Percentiles rank a stretch among this genome's conserved stretches.
Conservation (phyloP, 92 coral and sea anemone species). For the Pocillopora grandis region DNA sequence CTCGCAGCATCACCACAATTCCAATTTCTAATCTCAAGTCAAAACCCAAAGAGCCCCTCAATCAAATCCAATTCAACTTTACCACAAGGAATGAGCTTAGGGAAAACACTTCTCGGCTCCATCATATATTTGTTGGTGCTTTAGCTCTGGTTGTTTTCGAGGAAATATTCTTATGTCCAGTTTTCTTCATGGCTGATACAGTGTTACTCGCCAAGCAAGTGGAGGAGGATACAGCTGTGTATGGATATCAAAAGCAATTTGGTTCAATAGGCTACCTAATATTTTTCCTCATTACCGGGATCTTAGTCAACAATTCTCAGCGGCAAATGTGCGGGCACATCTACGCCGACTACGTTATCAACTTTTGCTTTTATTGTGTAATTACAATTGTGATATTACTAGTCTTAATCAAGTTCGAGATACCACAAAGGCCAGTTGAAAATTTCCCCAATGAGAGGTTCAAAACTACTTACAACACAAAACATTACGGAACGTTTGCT, state of each 20-base stretch:
- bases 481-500: constrained; percentile 76
- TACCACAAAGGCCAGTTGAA: constrained; percentile 52
- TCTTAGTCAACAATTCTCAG: constrained; percentile 77
- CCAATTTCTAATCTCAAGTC: constrained; percentile 30
- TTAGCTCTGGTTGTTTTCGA: constrained; percentile 56
- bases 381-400: constrained; percentile 72
- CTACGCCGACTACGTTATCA: constrained; percentile 84
- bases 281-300: constrained; percentile 71
- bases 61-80: constrained; percentile 28
- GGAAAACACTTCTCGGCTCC: constrained; percentile 53
- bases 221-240: constrained; percentile 60
- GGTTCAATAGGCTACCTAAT: constrained; percentile 88
- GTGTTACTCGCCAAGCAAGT: constrained; percentile 70
- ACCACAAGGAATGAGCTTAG: constrained; percentile 63
- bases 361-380: constrained; percentile 83
- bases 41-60: constrained; percentile 27
- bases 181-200: constrained; percentile 71
- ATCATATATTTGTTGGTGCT: constrained; percentile 69
- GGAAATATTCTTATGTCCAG: constrained; percentile 72
- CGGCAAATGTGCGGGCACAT: constrained; percentile 83
- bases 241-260: constrained; percentile 87
- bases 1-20: constrained; percentile 14
- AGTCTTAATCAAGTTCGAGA: constrained; percentile 69
- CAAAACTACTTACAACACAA: constrained; percentile 58
- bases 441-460: constrained; percentile 57